A percentile compares a stretch with the other conserved stretches of the same genome.
phyloP scores from a whole-genome alignment of 2,113 vertebrate species.

The Amblyornis subalaris region DNA sequence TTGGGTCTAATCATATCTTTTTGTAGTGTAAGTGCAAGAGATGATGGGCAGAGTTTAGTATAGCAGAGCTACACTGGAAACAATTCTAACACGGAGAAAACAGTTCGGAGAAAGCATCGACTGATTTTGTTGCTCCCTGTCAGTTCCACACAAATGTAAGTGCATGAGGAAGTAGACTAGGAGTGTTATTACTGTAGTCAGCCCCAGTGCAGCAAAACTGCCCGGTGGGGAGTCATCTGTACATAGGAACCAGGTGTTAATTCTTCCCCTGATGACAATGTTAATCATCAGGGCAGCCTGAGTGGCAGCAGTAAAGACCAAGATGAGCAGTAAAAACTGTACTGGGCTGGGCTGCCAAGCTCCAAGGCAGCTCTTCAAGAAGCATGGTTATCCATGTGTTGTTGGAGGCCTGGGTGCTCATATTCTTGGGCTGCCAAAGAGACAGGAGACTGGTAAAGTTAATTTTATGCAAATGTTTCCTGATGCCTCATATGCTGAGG shows the following conservation, averaged over 20 bases:
- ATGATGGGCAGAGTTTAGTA: neutral
- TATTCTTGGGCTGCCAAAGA: neutral
- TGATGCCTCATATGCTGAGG: neutral
- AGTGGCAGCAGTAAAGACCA: neutral
- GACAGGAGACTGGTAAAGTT: neutral
- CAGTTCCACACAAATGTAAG: rapidly evolving
- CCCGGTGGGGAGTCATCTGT: neutral
- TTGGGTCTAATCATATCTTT: neutral
- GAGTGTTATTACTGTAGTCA: neutral
- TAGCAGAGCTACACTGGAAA: neutral
- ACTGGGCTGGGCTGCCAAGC: neutral
- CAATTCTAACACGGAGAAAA: neutral
- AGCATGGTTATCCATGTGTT: rapidly evolving
- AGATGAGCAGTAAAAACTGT: rapidly evolving
- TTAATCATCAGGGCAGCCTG: neutral
- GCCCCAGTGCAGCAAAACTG: neutral
- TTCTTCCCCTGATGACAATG: neutral
- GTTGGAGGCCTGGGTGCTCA: neutral
- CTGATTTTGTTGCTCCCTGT: neutral
- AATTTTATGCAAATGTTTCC: neutral
- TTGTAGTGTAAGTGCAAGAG: neutral
- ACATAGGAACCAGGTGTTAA: neutral
- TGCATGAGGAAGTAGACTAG: neutral
- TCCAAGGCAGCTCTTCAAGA: neutral
- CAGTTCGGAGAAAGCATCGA: neutral